A percentile compares a stretch with the other conserved stretches of the same genome.
Evolutionary conservation across 2,888 invertebrate genomes (phyloP).

Genomic region (Falcaria lacertinaria): DNA sequence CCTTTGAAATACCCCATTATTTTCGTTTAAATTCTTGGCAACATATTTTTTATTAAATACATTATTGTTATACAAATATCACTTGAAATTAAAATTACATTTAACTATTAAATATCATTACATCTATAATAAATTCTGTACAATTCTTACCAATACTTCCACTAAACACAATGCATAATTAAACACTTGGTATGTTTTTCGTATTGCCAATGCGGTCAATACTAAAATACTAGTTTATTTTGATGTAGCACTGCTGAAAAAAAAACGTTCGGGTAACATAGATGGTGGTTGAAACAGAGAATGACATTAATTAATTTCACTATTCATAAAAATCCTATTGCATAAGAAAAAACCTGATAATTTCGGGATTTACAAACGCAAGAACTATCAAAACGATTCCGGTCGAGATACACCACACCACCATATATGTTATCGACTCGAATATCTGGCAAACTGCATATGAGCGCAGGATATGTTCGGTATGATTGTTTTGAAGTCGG

Average conservation of each 20-base stretch:
- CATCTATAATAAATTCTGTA: conserved; percentile 50
- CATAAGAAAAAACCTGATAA: too few relatives aligned
- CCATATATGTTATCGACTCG: conserved; percentile 44
- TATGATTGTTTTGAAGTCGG: background rate
- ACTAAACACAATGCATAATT: conserved; percentile 39
- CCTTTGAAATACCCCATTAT: too few relatives aligned
- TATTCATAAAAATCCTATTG: too few relatives aligned
- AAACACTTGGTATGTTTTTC: conserved; percentile 35
- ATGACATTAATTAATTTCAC: too few relatives aligned
- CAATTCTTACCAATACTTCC: conserved; percentile 61
- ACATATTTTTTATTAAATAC: background rate
- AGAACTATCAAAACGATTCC: conserved; percentile 6
- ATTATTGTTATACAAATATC: conserved; percentile 1
- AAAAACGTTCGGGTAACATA: conserved; percentile 40
- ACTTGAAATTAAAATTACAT: conserved; percentile 11
- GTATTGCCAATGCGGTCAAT: conserved; percentile 48
- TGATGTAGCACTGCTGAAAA: conserved; percentile 56
- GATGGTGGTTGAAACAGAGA: conserved; percentile 39
- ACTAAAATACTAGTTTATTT: conserved; percentile 34
- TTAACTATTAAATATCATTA: conserved; percentile 19
- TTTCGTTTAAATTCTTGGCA: too few relatives aligned
- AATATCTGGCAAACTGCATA: conserved; percentile 51
- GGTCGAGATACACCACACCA: conserved; percentile 33
- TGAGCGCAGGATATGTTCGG: background rate
- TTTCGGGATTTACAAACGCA: too few relatives aligned